A percentile compares a stretch with the other conserved stretches of the same genome.
Evolutionary conservation across 2,888 invertebrate genomes (phyloP).

Genomic region (Volucella zonaria): DNA sequence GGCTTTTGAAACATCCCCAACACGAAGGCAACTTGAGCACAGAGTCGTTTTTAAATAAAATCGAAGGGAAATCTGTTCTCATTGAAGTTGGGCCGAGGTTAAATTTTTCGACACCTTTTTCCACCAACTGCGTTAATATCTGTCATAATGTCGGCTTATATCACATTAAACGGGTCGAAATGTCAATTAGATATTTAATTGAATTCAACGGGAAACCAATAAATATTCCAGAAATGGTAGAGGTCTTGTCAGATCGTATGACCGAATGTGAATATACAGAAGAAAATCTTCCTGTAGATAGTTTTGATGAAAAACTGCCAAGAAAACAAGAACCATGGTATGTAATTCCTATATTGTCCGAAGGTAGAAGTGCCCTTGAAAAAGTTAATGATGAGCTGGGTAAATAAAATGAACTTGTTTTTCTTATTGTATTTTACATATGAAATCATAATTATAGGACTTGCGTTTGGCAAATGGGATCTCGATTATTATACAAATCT

Average conservation of each 20-base stretch:
- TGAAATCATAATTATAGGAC: slow-evolving; percentile 83
- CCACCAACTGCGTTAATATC: slow-evolving; percentile 97
- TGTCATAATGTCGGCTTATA: slow-evolving; percentile 92
- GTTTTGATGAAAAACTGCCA: slow-evolving; percentile 87
- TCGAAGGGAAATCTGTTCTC: slow-evolving; percentile 82
- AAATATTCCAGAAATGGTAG: slow-evolving; percentile 81
- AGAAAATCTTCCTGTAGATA: slow-evolving; percentile 86
- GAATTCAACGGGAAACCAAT: slow-evolving; percentile 79
- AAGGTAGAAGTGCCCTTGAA: slow-evolving; percentile 91
- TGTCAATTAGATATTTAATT: slow-evolving; percentile 90
- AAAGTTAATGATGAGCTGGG: slow-evolving; percentile 90
- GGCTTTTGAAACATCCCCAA: slow-evolving; percentile 91
- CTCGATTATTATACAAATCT: slow-evolving; percentile 94
- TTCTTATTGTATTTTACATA: neutral
- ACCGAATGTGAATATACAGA: slow-evolving; percentile 93
- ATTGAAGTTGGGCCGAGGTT: slow-evolving; percentile 96
- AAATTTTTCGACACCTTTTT: slow-evolving; percentile 97
- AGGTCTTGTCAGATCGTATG: slow-evolving; percentile 94
- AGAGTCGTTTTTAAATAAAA: slow-evolving; percentile 75
- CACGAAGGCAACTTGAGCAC: slow-evolving; percentile 84
- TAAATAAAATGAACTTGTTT: slow-evolving; percentile 76
- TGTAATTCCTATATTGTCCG: slow-evolving; percentile 90
- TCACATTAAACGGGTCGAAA: slow-evolving; percentile 91
- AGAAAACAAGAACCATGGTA: slow-evolving; percentile 90
- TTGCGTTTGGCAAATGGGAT: slow-evolving; percentile 97